Conservation (phyloP, 2,797 vertebrate species). For the Sebastes taczanowskii region DNA sequence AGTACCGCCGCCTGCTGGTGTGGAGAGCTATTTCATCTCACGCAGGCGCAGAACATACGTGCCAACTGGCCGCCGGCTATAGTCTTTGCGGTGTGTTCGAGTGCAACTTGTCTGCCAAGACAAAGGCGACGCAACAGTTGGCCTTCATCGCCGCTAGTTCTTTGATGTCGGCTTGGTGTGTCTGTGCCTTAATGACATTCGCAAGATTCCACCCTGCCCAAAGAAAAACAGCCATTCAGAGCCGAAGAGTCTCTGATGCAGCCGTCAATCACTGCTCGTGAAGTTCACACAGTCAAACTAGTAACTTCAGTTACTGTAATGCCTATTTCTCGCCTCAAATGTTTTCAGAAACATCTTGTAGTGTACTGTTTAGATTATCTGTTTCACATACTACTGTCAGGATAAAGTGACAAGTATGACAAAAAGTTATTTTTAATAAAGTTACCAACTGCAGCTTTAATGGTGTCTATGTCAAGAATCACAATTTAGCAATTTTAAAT, state of each 20-base stretch:
- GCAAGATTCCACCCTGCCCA: background rate
- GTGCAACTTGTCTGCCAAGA: too few relatives aligned
- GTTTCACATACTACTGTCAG: background rate
- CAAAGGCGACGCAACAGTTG: too few relatives aligned
- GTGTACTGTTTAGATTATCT: too few relatives aligned
- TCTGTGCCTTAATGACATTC: background rate
- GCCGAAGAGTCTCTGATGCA: background rate
- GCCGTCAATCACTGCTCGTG: background rate
- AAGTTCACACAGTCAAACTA: background rate
- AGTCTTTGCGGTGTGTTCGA: too few relatives aligned
- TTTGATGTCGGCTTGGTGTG: too few relatives aligned
- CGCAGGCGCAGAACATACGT: accelerated
- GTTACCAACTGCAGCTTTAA: background rate
- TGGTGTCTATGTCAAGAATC: background rate
- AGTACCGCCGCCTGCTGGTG: too few relatives aligned
- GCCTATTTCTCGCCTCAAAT: too few relatives aligned
- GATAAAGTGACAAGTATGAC: background rate
- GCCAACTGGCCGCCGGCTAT: too few relatives aligned
- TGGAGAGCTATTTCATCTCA: too few relatives aligned
- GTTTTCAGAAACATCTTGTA: too few relatives aligned
- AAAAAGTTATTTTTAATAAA: background rate
- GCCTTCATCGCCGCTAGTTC: too few relatives aligned
- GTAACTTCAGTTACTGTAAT: background rate
- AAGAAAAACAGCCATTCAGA: background rate
- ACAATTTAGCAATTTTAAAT: background rate